Conservation (phyloP, 2,888 invertebrate species). For the Plagodis pulveraria region DNA sequence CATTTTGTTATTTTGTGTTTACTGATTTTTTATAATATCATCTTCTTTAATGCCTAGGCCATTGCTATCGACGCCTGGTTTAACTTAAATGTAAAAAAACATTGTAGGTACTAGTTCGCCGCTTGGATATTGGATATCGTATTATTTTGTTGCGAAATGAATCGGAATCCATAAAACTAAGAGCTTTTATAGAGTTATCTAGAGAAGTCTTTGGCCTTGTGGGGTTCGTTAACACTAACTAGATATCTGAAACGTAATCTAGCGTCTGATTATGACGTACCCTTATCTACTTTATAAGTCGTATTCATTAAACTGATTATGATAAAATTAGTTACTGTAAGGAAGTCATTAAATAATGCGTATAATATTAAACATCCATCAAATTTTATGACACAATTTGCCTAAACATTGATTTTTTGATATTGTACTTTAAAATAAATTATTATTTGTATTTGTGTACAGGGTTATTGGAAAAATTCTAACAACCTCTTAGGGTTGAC, state of each 20-base stretch:
- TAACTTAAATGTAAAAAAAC: conserved; percentile 57
- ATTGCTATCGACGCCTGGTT: conserved; percentile 48
- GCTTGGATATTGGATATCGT: conserved; percentile 74
- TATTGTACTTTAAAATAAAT: no score
- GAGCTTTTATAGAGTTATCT: conserved; percentile 81
- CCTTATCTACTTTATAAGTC: conserved; percentile 51
- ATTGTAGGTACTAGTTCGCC: conserved; percentile 57
- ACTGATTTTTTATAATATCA: conserved; percentile 50
- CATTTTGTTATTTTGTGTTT: conserved; percentile 69
- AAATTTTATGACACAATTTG: no score
- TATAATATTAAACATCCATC: no score
- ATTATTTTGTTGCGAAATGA: conserved; percentile 75
- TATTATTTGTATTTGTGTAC: no score
- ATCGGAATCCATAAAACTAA: conserved; percentile 75
- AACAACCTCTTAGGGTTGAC: no score
- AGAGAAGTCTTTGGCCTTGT: conserved; percentile 74
- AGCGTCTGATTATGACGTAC: conserved; percentile 63
- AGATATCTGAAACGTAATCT: conserved; percentile 77
- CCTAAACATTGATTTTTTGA: no score
- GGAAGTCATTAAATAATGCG: no score
- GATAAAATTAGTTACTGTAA: not conserved
- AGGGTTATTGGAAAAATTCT: no score
- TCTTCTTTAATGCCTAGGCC: conserved; percentile 52
- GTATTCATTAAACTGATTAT: conserved; percentile 18
- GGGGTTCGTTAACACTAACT: conserved; percentile 73